Evolutionary conservation across 2,888 invertebrate species (phyloP).

Genomic region (Drosophila tanythrix): DNA sequence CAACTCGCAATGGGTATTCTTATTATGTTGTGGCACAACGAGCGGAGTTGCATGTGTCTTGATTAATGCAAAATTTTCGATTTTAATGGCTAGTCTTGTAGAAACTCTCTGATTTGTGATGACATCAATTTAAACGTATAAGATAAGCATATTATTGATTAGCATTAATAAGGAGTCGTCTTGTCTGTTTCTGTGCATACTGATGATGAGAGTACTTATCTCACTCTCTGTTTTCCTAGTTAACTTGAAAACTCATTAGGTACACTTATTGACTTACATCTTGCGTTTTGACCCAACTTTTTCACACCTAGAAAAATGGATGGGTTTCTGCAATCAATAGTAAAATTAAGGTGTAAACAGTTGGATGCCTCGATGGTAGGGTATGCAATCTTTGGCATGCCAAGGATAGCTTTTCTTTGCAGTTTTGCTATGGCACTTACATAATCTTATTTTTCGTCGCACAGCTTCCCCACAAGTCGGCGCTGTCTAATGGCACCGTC

Average conservation of each 20-base stretch:
- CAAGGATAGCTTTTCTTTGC: neutral
- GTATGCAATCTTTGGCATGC: neutral
- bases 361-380: neutral
- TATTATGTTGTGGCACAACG: neutral
- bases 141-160: neutral
- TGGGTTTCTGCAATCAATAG: neutral
- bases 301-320: neutral
- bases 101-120: neutral
- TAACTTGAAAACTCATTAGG: neutral
- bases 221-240: neutral
- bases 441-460: neutral
- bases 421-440: conserved; percentile 1
- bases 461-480: conserved; percentile 53
- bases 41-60: neutral
- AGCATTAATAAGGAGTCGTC: neutral
- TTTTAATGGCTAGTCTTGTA: neutral
- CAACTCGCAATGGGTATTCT: neutral
- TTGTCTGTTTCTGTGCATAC: neutral
- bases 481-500: conserved; percentile 75
- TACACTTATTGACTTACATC: neutral
- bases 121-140: neutral
- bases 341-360: neutral
- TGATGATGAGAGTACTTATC: neutral
- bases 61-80: neutral
- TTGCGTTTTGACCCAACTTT: neutral